These are phyloP conservation scores for Agrotis ipsilon DNA, from an alignment of 2,888 invertebrate species.

Conservation along the genomic window DNA sequence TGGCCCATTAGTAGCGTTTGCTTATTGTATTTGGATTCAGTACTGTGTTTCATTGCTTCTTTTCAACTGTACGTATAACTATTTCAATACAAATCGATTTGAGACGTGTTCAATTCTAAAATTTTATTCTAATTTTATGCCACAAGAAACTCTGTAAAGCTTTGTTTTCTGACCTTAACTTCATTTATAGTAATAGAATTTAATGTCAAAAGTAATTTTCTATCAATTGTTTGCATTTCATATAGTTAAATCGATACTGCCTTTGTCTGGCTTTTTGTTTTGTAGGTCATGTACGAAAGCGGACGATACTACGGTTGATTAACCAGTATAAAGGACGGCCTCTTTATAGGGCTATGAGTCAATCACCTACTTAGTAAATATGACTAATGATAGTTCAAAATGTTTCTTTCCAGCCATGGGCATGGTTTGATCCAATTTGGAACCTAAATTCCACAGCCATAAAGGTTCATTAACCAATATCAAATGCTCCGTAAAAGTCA, in stretches of 20 bases:
- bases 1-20: background rate
- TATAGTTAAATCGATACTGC: constrained; percentile 40
- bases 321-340: constrained; percentile 43
- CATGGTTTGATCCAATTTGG: background rate
- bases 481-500: constrained; percentile 39
- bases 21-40: background rate
- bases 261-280: constrained; percentile 42
- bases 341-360: constrained; percentile 18
- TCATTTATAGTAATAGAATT: constrained; percentile 35
- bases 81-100: constrained; percentile 2
- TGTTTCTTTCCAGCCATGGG: background rate
- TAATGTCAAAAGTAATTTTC: constrained; percentile 34
- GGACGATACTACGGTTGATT: constrained; percentile 60
- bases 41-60: constrained; percentile 4
- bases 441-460: background rate
- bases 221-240: constrained; percentile 49
- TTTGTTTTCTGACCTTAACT: constrained; percentile 40
- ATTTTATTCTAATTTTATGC: constrained; percentile 8
- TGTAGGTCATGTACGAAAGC: constrained; percentile 51
- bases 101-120: constrained; percentile 16
- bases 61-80: constrained; percentile 10
- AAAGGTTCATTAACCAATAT: too few relatives aligned
- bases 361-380: background rate
- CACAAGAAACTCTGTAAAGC: constrained; percentile 24
- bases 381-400: background rate